A percentile compares a stretch with the other conserved stretches of the same genome.
phyloP scores from a whole-genome alignment of 2,113 vertebrate species.

The Drymodes brunneopygia region DNA sequence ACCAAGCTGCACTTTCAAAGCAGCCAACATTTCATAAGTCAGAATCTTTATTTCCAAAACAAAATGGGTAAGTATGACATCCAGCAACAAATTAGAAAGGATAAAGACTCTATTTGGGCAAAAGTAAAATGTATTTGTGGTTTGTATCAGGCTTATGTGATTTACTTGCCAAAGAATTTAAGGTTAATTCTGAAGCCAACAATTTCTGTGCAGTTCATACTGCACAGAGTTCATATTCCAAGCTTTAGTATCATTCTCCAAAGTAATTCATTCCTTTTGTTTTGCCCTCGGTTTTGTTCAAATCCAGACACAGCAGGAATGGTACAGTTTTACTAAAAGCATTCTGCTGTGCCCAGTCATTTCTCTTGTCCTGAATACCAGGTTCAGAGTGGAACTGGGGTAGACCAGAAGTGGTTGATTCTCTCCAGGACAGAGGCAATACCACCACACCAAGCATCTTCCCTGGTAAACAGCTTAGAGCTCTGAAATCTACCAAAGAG shows the following conservation, averaged over 20 bases:
- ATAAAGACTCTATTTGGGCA: conserved; percentile 12
- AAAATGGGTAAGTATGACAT: conserved; percentile 3
- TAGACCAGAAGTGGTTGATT: not conserved
- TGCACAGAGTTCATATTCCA: not conserved
- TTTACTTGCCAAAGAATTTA: conserved; percentile 48
- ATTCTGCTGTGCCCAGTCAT: not conserved
- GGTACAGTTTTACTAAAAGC: not conserved
- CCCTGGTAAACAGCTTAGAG: not conserved
- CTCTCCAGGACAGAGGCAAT: not conserved
- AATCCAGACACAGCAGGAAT: not conserved
- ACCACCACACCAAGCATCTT: not conserved
- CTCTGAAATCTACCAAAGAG: not conserved
- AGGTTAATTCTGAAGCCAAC: conserved; percentile 35
- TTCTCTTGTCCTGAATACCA: not conserved
- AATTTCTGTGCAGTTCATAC: not conserved
- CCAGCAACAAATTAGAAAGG: conserved; percentile 44
- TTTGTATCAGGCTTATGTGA: conserved; percentile 2
- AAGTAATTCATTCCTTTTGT: conserved; percentile 36
- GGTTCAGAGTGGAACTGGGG: not conserved
- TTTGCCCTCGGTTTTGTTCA: not conserved
- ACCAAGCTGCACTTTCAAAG: not conserved
- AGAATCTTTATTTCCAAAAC: conserved; percentile 43
- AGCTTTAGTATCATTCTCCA: not conserved
- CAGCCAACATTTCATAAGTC: not conserved
- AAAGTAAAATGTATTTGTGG: conserved; percentile 40